A percentile compares a stretch with the other conserved stretches of the same genome.
Evolutionary conservation across 2,888 invertebrate genomes (phyloP).

Genomic region (Crocallis elinguaria): DNA sequence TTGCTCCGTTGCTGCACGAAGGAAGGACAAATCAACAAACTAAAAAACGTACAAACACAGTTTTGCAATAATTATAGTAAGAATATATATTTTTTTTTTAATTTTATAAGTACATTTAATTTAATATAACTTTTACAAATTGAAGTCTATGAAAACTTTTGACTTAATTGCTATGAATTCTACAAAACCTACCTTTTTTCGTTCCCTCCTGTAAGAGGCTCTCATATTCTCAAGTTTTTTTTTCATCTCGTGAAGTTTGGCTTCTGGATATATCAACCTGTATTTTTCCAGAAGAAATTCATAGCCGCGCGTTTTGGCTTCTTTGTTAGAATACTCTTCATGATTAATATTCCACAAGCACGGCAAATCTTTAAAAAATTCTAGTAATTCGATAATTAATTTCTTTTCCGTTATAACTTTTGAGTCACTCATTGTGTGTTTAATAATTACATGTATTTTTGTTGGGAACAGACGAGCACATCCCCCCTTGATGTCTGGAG

Average conservation of each 20-base stretch:
- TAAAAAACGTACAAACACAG: no score
- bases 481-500: not conserved
- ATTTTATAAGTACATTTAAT: not conserved
- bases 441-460: not conserved
- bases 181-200: not conserved
- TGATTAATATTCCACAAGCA: not conserved
- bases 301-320: not conserved
- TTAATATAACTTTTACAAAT: not conserved
- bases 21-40: no score
- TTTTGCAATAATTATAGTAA: no score
- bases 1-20: no score
- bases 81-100: no score
- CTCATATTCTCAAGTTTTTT: not conserved
- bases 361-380: conserved; percentile 21
- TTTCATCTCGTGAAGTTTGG: not conserved
- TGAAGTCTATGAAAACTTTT: no score
- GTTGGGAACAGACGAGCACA: conserved; percentile 2
- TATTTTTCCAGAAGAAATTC: not conserved
- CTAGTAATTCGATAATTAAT: conserved; percentile 28
- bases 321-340: not conserved
- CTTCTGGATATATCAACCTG: not conserved
- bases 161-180: not conserved
- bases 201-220: not conserved
- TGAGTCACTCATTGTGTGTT: not conserved
- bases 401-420: conserved; percentile 18